phyloP scores from a whole-genome alignment of 2,888 invertebrate genomes.

The Macroteleia sp. region DNA sequence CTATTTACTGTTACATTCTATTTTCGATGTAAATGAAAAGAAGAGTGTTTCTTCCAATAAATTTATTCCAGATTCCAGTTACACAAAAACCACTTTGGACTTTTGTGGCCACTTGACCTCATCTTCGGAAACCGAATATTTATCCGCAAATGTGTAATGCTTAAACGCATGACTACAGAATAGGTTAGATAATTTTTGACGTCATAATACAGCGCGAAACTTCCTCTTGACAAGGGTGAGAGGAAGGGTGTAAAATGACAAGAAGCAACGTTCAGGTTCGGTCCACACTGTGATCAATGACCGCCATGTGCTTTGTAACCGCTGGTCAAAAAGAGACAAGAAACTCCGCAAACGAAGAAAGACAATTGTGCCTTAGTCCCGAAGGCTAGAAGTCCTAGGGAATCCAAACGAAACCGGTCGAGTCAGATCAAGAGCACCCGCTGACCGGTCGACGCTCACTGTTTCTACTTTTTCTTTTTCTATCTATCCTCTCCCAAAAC shows the following conservation, averaged over 20 bases:
- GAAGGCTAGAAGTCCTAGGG: constrained; percentile 82
- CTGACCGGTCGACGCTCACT: constrained; percentile 67
- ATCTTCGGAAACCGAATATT: constrained; percentile 49
- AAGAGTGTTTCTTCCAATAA: constrained; percentile 12
- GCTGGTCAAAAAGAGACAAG: constrained; percentile 35
- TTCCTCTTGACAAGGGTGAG: constrained; percentile 70
- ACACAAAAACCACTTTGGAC: not conserved
- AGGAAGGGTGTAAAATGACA: constrained; percentile 57
- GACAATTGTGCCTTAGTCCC: constrained; percentile 66
- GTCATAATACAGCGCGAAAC: constrained; percentile 71
- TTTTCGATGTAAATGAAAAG: constrained; percentile 8
- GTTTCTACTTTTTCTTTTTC: constrained; percentile 62
- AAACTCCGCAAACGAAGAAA: constrained; percentile 22
- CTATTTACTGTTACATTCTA: constrained; percentile 21
- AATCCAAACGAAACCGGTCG: constrained; percentile 82
- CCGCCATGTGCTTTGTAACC: constrained; percentile 39
- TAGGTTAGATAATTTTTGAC: constrained; percentile 66
- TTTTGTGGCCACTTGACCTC: constrained; percentile 37
- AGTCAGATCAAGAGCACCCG: constrained; percentile 81
- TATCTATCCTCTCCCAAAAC: constrained; percentile 39
- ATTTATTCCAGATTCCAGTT: no score
- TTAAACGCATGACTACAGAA: constrained; percentile 65
- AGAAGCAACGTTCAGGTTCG: constrained; percentile 64
- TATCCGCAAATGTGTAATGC: constrained; percentile 27
- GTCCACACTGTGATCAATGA: constrained; percentile 61